Evolutionary conservation across 2,888 invertebrate genomes (phyloP).

Genomic region (Euzophera pinguis): DNA sequence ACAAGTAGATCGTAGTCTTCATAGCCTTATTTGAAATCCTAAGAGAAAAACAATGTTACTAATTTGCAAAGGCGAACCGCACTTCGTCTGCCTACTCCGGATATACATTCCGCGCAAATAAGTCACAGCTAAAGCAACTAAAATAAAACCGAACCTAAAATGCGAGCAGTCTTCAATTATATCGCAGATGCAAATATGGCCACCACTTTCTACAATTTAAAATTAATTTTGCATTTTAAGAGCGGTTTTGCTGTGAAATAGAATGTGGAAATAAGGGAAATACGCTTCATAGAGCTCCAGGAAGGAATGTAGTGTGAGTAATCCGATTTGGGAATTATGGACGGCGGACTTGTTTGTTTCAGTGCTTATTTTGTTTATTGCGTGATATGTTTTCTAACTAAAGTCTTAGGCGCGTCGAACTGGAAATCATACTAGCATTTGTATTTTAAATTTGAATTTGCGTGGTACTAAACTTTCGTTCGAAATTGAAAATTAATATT

Average conservation of each 20-base stretch:
- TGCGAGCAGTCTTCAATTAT: slow-evolving; percentile 46
- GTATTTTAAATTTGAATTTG: background rate
- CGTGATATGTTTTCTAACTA: background rate
- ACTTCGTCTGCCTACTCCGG: slow-evolving; percentile 21
- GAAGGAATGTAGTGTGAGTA: slow-evolving; percentile 15
- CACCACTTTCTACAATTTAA: slow-evolving; percentile 39
- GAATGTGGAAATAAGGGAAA: slow-evolving; percentile 22
- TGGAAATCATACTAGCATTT: background rate
- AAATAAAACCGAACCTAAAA: slow-evolving; percentile 45
- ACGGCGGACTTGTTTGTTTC: background rate
- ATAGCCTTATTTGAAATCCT: no score
- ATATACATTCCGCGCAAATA: slow-evolving; percentile 37
- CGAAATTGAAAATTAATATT: no score
- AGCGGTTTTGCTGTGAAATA: slow-evolving; percentile 23
- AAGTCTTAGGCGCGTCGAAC: background rate
- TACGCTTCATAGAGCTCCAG: slow-evolving; percentile 28
- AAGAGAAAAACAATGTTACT: background rate
- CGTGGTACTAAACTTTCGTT: no score
- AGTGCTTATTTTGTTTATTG: background rate
- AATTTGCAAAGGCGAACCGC: slow-evolving; percentile 3
- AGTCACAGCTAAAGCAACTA: slow-evolving; percentile 39
- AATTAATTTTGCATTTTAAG: slow-evolving; percentile 55
- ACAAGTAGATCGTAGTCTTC: no score
- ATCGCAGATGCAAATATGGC: slow-evolving; percentile 39
- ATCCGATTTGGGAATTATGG: slow-evolving; percentile 11